phyloP scores from a whole-genome alignment of 2,113 vertebrate genomes.

The Ophiodon elongatus region DNA sequence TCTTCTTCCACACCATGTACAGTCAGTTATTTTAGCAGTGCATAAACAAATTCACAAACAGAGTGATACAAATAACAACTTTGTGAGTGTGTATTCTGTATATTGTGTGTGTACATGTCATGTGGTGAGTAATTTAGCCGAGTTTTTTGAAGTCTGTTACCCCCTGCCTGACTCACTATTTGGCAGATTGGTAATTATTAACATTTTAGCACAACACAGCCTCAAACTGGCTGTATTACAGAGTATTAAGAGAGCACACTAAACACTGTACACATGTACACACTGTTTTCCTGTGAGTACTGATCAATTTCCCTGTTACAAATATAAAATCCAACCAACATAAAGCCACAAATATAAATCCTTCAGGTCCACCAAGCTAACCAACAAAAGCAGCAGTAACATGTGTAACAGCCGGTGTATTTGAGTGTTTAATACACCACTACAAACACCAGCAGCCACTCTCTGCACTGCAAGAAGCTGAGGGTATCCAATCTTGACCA shows the following conservation, averaged over 20 bases:
- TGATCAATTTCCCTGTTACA: background rate
- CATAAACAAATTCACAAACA: too few relatives aligned
- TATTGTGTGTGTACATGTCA: conserved; percentile 15
- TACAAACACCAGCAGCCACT: conserved; percentile 2
- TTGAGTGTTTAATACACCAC: background rate
- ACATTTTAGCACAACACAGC: conserved; percentile 22
- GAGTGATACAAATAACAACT: background rate
- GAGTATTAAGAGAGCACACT: too few relatives aligned
- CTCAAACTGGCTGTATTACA: conserved; percentile 22
- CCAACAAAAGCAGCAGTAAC: background rate
- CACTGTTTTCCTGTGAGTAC: background rate
- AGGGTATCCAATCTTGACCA: background rate
- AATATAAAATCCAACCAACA: background rate
- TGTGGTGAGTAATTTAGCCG: conserved; percentile 40
- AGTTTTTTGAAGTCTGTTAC: conserved; percentile 32
- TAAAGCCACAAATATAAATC: background rate
- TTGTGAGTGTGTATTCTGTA: background rate
- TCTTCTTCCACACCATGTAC: too few relatives aligned
- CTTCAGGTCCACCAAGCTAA: background rate
- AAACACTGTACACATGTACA: background rate
- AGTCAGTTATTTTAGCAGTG: too few relatives aligned
- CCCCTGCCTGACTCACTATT: conserved; percentile 29
- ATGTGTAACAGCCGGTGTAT: background rate
- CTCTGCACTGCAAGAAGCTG: background rate
- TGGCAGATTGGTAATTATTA: conserved; percentile 35